Conservation (phyloP, 1,140 invertebrate genomes). For the Monomorium pharaonis region DNA sequence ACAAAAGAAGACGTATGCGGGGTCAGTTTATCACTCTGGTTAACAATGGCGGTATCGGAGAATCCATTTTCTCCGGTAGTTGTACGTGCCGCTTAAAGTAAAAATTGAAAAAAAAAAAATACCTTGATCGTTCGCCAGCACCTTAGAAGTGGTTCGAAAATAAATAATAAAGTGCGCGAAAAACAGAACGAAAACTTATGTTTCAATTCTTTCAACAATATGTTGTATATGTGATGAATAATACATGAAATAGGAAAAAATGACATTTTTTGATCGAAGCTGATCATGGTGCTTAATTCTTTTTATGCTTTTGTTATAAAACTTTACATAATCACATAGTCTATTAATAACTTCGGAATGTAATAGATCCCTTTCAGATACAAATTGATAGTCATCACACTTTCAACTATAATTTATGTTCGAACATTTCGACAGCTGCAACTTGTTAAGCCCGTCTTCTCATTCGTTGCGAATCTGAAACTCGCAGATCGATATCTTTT, state of each 20-base stretch:
- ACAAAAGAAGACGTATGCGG: conserved; percentile 52
- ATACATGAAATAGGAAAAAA: no score
- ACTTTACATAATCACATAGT: background rate
- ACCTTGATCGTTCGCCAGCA: background rate
- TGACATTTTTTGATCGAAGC: no score
- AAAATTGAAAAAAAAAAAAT: conserved; percentile 38
- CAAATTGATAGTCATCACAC: background rate
- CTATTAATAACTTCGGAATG: background rate
- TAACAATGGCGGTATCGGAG: conserved; percentile 47
- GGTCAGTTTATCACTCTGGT: conserved; percentile 53
- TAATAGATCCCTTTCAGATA: background rate
- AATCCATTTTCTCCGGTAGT: conserved; percentile 39
- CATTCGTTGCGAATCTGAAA: background rate
- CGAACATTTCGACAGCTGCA: background rate
- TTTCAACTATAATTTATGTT: background rate
- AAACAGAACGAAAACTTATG: background rate
- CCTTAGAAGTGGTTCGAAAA: conserved; percentile 26
- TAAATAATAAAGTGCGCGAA: conserved; percentile 18
- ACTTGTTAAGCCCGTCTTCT: background rate
- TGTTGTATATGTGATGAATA: no score
- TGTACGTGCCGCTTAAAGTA: conserved; percentile 33
- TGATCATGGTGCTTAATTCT: no score
- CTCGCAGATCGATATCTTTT: conserved; percentile 8
- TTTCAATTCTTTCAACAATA: background rate
- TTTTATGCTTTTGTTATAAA: no score